phyloP scores from a whole-genome alignment of 2,797 vertebrate species.

The Neosalanx taihuensis region DNA sequence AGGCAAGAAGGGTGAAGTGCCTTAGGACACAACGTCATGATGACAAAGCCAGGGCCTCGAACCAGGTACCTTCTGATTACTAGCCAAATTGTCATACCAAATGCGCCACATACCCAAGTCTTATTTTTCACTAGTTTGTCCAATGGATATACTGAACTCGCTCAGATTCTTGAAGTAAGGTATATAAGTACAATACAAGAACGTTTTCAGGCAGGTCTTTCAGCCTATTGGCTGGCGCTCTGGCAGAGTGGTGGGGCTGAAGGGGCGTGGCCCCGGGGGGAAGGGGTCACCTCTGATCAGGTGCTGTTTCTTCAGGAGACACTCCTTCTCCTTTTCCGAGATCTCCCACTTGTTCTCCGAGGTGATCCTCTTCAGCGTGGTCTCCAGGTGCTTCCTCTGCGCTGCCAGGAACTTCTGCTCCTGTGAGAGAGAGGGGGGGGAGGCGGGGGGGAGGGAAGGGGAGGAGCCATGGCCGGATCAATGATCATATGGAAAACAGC shows the following conservation, averaged over 20 bases:
- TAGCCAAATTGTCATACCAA: too few relatives aligned
- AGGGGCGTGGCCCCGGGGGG: too few relatives aligned
- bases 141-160: too few relatives aligned
- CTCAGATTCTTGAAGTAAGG: too few relatives aligned
- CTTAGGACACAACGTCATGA: too few relatives aligned
- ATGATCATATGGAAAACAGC: background rate
- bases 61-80: too few relatives aligned
- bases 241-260: background rate
- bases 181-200: too few relatives aligned
- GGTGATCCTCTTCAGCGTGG: slow-evolving; percentile 81
- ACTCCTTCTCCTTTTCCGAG: slow-evolving; percentile 83
- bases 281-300: slow-evolving; percentile 82
- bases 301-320: slow-evolving; percentile 86
- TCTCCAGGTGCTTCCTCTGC: slow-evolving; percentile 82
- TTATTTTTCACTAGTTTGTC: too few relatives aligned
- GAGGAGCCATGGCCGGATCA: background rate
- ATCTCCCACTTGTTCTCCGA: slow-evolving; percentile 86
- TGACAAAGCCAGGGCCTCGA: too few relatives aligned
- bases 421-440: slow-evolving; percentile 56
- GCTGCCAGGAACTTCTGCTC: slow-evolving; percentile 79
- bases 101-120: background rate
- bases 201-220: too few relatives aligned
- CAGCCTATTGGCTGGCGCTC: too few relatives aligned
- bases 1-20: too few relatives aligned
- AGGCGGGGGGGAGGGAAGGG: background rate